These are phyloP conservation scores for Gisinianus flammeolus DNA, from an alignment of 2,888 invertebrate genomes.

Conservation along the genomic window DNA sequence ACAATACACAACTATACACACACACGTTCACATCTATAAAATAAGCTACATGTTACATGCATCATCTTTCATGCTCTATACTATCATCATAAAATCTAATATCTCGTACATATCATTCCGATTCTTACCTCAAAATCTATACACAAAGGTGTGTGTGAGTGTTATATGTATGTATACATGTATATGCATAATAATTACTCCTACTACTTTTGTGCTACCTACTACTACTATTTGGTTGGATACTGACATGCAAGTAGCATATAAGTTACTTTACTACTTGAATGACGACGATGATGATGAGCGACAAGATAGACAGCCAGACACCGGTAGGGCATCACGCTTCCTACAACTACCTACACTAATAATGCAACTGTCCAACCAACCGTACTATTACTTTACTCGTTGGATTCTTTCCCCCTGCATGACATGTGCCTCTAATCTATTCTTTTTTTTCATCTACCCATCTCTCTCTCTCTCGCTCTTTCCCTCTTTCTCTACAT, in stretches of 20 bases:
- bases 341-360: constrained; percentile 33
- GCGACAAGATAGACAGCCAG: constrained; percentile 36
- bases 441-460: constrained; percentile 9
- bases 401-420: constrained; percentile 27
- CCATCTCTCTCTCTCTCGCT: neutral
- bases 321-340: constrained; percentile 38
- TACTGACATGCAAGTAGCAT: neutral
- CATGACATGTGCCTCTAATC: constrained; percentile 40
- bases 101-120: neutral
- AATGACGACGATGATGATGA: constrained; percentile 33
- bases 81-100: neutral
- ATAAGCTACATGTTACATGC: neutral
- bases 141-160: neutral
- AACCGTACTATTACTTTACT: constrained; percentile 31
- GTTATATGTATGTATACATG: neutral
- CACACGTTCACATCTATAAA: neutral
- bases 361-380: constrained; percentile 39
- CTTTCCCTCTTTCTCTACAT: neutral
- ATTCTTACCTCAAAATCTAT: neutral
- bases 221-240: neutral
- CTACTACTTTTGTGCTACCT: neutral
- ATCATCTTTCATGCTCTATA: neutral
- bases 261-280: constrained; percentile 13
- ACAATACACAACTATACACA: neutral
- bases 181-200: neutral